These are phyloP conservation scores for Betta splendens DNA, from an alignment of 2,797 vertebrate species.

Conservation along the genomic window DNA sequence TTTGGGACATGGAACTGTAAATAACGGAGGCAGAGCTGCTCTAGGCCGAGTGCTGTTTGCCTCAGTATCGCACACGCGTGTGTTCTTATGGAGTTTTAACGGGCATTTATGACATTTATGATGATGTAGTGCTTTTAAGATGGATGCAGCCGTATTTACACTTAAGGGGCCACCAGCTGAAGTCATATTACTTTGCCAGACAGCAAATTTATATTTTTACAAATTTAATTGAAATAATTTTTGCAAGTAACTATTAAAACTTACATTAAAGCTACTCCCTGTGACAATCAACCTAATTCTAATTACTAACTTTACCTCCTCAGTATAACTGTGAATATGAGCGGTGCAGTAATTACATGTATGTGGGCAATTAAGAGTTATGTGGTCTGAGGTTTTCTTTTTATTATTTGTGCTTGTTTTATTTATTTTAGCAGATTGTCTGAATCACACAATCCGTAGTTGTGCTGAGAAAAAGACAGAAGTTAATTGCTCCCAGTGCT, in stretches of 20 bases:
- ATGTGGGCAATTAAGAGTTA: constrained; percentile 62
- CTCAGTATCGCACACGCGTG: constrained; percentile 49
- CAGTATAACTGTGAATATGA: constrained; percentile 42
- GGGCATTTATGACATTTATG: constrained; percentile 60
- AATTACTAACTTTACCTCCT: constrained; percentile 38
- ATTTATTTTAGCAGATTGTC: constrained; percentile 63
- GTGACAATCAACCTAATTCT: constrained; percentile 37
- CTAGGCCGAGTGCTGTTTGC: constrained; percentile 52
- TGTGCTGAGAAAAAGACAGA: constrained; percentile 54
- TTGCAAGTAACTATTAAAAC: background rate
- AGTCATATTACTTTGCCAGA: constrained; percentile 20
- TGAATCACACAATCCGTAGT: constrained; percentile 55
- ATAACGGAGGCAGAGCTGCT: constrained; percentile 69
- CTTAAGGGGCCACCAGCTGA: constrained; percentile 20
- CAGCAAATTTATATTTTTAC: constrained; percentile 1
- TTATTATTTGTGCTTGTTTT: constrained; percentile 67
- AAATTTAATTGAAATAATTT: background rate
- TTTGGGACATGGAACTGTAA: constrained; percentile 76
- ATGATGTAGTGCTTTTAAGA: constrained; percentile 63
- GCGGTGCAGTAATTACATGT: constrained; percentile 63
- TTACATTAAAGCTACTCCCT: constrained; percentile 3
- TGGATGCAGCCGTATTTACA: constrained; percentile 52
- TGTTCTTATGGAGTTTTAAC: constrained; percentile 66
- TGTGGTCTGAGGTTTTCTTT: constrained; percentile 67
- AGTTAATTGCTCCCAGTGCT: constrained; percentile 80